Base-by-base conservation (phyloP, 2,113 vertebrate species). In the Chitala chitala region DNA sequence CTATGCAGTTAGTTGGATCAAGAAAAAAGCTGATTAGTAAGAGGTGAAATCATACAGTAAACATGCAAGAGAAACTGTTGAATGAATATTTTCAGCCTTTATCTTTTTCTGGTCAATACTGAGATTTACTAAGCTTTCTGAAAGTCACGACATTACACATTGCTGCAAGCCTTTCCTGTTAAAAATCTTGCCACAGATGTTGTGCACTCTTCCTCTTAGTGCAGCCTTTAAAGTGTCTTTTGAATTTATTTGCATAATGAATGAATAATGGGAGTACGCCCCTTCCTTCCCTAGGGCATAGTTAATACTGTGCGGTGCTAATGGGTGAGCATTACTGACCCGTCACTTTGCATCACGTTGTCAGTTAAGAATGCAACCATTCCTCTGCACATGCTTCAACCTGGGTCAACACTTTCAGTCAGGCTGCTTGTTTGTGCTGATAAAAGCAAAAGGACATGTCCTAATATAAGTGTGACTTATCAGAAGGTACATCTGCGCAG, bases 131-230 rank as follows among this genome's bases (percentile, higher is more conserved):
- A 22, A 17, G 64, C n/a, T 66, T 44, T 26, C 40, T n/a, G 29
- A n/a, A 66, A 44, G 42, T n/a, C 15, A 26, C 64, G 15, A n/a
- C 13, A 24, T 3, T n/a, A 12, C 36, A n/a, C 56, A n/a, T 59
- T 54, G 72, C 31, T 63, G 42, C 20, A 48, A 44, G 56, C 22
- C 7, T 82, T 78, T 77, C 74, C 75, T 77, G 54, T 51, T 46
- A 42, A 51, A 72, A 58, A 50, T 17, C 29, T 24, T 36, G 24
- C 69, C 64, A 38, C 77, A 82, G 81, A 84, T 73, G 59, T 69
- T 40, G 2, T 72, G 40, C 6, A 17, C 26, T 12, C 20, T 20
- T 29, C 31, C 17, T 5, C 64, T 68, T 17, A 17, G 22, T 29
- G 8, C 24, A 68, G n/a, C 40, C 42, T 24, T 26, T 20, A 5